phyloP scores from a whole-genome alignment of 2,113 vertebrate genomes.

The Argyrosomus japonicus region DNA sequence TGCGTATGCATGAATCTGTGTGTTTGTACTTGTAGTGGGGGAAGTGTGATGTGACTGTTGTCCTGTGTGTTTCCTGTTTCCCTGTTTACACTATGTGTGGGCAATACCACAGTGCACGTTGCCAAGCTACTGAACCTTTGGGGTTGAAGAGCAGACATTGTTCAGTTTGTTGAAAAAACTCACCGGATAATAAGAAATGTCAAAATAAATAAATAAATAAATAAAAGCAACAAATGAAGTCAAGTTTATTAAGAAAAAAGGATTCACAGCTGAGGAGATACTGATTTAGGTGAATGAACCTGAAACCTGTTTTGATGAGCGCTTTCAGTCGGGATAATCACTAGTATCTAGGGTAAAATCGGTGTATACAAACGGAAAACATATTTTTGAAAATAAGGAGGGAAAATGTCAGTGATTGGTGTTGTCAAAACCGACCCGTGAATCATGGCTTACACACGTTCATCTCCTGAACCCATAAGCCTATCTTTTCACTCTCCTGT shows the following conservation, averaged over 20 bases:
- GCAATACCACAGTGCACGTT: constrained; percentile 61
- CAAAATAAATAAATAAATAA: too few relatives aligned
- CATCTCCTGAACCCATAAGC: constrained; percentile 10
- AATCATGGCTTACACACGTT: background rate
- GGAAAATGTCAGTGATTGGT: constrained; percentile 1
- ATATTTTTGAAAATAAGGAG: background rate
- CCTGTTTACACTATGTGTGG: constrained; percentile 73
- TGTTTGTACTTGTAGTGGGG: constrained; percentile 40
- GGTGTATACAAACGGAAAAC: background rate
- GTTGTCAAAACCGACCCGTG: background rate
- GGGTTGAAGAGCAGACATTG: constrained; percentile 42
- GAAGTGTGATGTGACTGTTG: constrained; percentile 65
- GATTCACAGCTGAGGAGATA: background rate
- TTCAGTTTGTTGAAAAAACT: constrained; percentile 34
- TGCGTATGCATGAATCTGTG: background rate
- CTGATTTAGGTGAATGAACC: background rate
- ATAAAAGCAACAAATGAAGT: background rate
- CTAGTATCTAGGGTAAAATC: background rate
- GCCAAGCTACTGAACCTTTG: constrained; percentile 63
- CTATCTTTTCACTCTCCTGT: constrained; percentile 20
- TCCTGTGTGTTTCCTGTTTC: constrained; percentile 67
- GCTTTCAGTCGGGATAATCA: background rate
- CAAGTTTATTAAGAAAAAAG: background rate
- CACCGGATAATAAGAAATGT: constrained; percentile 2
- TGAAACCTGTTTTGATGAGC: background rate